Evolutionary conservation across 1,140 invertebrate genomes (phyloP).

Genomic region (Heliothis virescens): DNA sequence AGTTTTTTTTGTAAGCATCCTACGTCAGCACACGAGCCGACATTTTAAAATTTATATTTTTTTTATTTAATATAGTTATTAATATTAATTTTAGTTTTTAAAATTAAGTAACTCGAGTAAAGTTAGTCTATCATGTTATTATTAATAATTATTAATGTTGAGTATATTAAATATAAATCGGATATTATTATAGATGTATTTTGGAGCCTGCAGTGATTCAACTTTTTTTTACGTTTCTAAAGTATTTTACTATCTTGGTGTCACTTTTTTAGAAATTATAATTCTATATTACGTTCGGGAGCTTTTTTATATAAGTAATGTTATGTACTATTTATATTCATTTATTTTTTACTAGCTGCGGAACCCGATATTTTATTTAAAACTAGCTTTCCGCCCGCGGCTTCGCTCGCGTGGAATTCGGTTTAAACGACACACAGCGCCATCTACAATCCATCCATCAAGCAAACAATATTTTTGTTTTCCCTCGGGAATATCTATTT

Average conservation of each 20-base stretch:
- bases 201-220: background rate
- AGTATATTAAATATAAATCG: too few relatives aligned
- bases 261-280: background rate
- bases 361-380: too few relatives aligned
- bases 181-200: too few relatives aligned
- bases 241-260: background rate
- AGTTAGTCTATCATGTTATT: too few relatives aligned
- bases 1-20: constrained; percentile 59
- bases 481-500: too few relatives aligned
- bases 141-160: too few relatives aligned
- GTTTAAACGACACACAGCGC: too few relatives aligned
- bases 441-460: too few relatives aligned
- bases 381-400: too few relatives aligned
- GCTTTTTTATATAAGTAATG: background rate
- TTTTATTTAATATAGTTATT: background rate
- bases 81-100: background rate
- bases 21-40: constrained; percentile 52
- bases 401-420: too few relatives aligned
- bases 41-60: constrained; percentile 51
- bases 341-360: too few relatives aligned
- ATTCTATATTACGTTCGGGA: background rate
- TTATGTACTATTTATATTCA: background rate
- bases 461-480: too few relatives aligned
- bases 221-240: background rate
- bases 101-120: background rate